Base-by-base conservation (phyloP, 2,888 invertebrate genomes). In the Bugulina stolonifera region DNA sequence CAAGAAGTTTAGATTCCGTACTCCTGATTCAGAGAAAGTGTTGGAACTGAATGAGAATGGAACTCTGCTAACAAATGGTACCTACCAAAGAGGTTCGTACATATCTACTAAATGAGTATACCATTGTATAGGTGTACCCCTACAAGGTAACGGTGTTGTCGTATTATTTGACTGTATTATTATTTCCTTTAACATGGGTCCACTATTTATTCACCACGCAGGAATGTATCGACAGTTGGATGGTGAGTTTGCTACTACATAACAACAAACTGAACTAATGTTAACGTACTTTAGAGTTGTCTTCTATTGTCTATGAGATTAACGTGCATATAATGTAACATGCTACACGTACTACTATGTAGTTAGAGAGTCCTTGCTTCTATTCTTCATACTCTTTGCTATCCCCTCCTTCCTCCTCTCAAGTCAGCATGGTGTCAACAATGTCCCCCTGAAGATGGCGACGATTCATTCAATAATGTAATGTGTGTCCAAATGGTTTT, bases 1-100 rank as follows among this genome's bases (percentile, higher is more conserved):
- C 64, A 64, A 64, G 27, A 64, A 18, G 32, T 64, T 64, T n/a
- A 64, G 18, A n/a, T 64, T 29, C n/a, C 35, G 70, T 23, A 70
- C 70, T 35, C 70, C 70, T 10, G 43, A 23, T 32, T 10, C 27
- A n/a, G n/a, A 52, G n/a, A 70, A 70, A 25, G 70, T 54, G 2
- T 2, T 35, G 23, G 70, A 70, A 23, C 70, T 70, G 35, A 70
- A 70, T 43, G 70, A 43, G 29, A 70, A 70, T 43, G 70, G 70
- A 2, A 43, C 23, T n/a, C 70, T 70, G 2, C 32, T 70, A 52
- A 27, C 64, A 25, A 64, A 64, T n/a, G 64, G 32, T 29, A 64
- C 64, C n/a, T 64, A 64, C n/a, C 64, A 64, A 32, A 64, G 27
- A 64, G 64, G 64, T 64, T 10, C 5, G 25, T 25, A 57, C 3